phyloP scores from a whole-genome alignment of 2,888 invertebrate genomes.

The Sisyra nigra region DNA sequence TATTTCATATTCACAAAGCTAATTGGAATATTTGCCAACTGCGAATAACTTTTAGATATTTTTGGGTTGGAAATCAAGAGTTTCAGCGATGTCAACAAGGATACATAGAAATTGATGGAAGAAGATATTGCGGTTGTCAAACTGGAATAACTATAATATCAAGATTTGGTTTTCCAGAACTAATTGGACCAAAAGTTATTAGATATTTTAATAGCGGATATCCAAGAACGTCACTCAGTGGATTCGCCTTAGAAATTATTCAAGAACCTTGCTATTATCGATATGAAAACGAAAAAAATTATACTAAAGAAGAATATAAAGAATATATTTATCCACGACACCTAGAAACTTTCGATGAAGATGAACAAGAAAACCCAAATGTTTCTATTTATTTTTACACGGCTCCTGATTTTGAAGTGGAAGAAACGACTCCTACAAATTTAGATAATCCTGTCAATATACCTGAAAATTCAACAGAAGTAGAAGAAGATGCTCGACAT shows the following conservation, averaged over 20 bases:
- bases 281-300: constrained; percentile 14
- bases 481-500: constrained; percentile 6
- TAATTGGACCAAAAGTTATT: constrained; percentile 26
- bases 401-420: constrained; percentile 16
- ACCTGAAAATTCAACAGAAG: constrained; percentile 19
- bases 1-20: constrained; percentile 31
- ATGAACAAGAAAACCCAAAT: constrained; percentile 4
- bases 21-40: constrained; percentile 32
- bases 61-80: constrained; percentile 29
- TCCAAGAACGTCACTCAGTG: constrained; percentile 24
- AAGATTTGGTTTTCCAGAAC: constrained; percentile 22
- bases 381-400: constrained; percentile 19
- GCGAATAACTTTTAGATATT: constrained; percentile 35
- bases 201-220: constrained; percentile 28
- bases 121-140: constrained; percentile 38
- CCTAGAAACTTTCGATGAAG: constrained; percentile 7
- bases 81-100: constrained; percentile 29
- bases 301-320: constrained; percentile 6
- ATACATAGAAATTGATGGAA: constrained; percentile 37
- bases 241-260: constrained; percentile 36
- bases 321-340: constrained; percentile 2
- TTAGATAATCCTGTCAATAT: background rate
- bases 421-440: constrained; percentile 5
- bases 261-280: constrained; percentile 35
- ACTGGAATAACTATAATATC: constrained; percentile 25